A percentile compares a stretch with the other conserved stretches of the same genome.
These are phyloP conservation scores for Limnephilus auricula DNA, from an alignment of 2,888 invertebrate genomes.

Conservation along the genomic window DNA sequence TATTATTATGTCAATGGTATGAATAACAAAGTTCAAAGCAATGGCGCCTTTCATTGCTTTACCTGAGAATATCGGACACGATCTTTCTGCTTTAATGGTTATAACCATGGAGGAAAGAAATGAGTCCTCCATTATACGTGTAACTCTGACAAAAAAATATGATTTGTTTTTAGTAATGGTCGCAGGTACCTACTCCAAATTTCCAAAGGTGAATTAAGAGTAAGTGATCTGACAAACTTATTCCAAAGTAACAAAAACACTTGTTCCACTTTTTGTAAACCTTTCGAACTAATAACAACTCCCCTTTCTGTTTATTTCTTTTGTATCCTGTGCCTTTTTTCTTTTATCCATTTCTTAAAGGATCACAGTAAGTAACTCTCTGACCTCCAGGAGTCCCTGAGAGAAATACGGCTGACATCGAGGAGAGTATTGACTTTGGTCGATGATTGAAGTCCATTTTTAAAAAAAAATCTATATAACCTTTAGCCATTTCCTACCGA, in stretches of 20 bases:
- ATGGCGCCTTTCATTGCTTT: no score
- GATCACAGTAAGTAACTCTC: slow-evolving; percentile 15
- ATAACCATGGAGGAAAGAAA: no score
- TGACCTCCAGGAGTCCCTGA: slow-evolving; percentile 11
- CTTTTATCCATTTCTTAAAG: not conserved
- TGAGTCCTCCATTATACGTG: no score
- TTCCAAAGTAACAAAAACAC: not conserved
- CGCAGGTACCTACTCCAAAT: not conserved
- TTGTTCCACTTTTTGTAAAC: not conserved
- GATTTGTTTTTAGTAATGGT: no score
- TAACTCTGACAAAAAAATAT: no score
- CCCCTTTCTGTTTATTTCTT: not conserved
- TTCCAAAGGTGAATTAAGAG: not conserved
- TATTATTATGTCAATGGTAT: no score
- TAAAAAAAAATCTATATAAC: slow-evolving; percentile 3
- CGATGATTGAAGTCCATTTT: not conserved
- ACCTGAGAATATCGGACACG: no score
- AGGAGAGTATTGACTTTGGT: not conserved
- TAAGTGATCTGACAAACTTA: not conserved
- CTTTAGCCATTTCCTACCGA: not conserved
- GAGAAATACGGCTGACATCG: slow-evolving; percentile 23
- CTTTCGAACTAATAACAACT: not conserved
- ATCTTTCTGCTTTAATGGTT: no score
- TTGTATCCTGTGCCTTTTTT: not conserved
- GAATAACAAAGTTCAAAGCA: no score